phyloP scores from a whole-genome alignment of 2,797 vertebrate species.

The Rousettus madagascariensis region DNA sequence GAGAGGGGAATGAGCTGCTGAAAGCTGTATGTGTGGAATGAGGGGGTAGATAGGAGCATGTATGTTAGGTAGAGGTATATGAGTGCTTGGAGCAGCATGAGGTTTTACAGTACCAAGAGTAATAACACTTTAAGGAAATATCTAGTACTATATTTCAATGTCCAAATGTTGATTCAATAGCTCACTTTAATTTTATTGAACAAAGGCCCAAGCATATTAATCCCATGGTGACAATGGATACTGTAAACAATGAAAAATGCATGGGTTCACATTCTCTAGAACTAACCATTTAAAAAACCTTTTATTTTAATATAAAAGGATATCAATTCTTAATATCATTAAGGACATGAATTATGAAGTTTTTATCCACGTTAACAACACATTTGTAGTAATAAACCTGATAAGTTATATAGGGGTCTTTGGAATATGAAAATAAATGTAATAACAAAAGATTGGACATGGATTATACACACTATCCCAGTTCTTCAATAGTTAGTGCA shows the following conservation, averaged over 20 bases:
- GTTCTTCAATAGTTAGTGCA: not conserved
- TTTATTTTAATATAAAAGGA: not conserved
- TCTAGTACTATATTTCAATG: not conserved
- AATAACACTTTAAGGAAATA: not conserved
- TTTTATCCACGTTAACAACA: not conserved
- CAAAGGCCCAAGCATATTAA: not conserved
- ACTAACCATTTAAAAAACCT: not conserved
- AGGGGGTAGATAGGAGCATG: fast-evolving
- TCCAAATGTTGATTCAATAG: not conserved
- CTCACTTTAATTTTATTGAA: not conserved
- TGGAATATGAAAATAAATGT: constrained; percentile 15
- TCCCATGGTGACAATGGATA: not conserved
- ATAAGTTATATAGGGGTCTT: not conserved
- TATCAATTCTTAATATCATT: not conserved
- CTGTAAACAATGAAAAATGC: not conserved
- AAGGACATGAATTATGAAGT: not conserved
- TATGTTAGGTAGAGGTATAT: not conserved
- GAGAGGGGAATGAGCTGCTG: not conserved
- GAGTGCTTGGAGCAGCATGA: not conserved
- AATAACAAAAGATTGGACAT: not conserved
- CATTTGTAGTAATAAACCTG: not conserved
- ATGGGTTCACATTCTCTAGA: not conserved
- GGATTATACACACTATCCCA: not conserved
- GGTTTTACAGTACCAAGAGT: not conserved
- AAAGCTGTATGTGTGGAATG: not conserved